Evolutionary conservation across 1,140 invertebrate genomes (phyloP), one percentile per base, ranked within the genome.

Genomic region (Camponotus floridanus): DNA sequence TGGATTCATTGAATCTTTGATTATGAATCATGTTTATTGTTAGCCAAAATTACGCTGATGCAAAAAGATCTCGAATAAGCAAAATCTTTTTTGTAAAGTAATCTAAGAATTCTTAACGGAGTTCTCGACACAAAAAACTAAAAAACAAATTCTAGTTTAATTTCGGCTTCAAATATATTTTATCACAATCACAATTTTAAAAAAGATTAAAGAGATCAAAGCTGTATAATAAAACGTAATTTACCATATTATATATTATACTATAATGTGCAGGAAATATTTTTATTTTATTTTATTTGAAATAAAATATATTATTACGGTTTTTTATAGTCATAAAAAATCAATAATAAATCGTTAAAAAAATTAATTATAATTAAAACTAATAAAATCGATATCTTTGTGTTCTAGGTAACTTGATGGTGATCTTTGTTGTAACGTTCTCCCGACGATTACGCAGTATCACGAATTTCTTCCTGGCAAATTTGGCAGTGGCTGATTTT

Each of bases 381-480:
- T 51, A 51, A 51, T 18, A 51, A 51, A 51, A 78, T 15, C 4
- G 2, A 15, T 3, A 2, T 68, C 36, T 48, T n/a, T 55, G 21
- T 94, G 92, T 45, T 96, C 13, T 95, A 98, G 98, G 98, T 31
- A 98, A 98, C 91, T 94, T 98, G 1, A 95, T 98, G 78, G 98
- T 98, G 51, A 98, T 98, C 79, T 92, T 98, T 31, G 98, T 98
- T 76, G 97, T 98, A 70, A 97, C 97, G 3, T 93, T 98, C 26
- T 98, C 98, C 62, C 95, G 97, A 73, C 96, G 97, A 45, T 96
- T 98, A 88, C 96, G 97, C 45, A 98, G 97, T 51, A 97, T 97
- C 61, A 98, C 98, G 6, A 98, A 98, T 91, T 98, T 98, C 93
- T 98, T 98, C 92, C 93, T 98, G 84, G 97, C 97, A 3, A 98